Evolutionary conservation across 2,888 invertebrate genomes (phyloP).

Genomic region (Philopedon plagiatum): DNA sequence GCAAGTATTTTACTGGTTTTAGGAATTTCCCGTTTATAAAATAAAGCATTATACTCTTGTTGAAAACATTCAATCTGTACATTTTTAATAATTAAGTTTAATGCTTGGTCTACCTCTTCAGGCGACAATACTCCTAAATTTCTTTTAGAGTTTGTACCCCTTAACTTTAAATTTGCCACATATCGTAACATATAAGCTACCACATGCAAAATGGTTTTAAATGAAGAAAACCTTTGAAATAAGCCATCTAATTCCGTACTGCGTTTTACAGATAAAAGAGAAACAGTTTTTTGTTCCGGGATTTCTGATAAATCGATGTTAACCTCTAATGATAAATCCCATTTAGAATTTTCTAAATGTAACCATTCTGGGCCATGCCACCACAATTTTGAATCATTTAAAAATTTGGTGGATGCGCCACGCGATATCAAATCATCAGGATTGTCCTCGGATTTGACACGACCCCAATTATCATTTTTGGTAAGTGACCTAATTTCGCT

Average conservation of each 20-base stretch:
- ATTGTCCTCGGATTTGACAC: constrained; percentile 27
- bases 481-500: constrained; percentile 24
- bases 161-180: background rate
- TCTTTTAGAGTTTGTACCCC: background rate
- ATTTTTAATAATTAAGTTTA: constrained; percentile 21
- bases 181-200: constrained; percentile 23
- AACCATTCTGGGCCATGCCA: constrained; percentile 11
- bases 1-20: too few species aligned
- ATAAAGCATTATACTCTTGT: constrained; percentile 6
- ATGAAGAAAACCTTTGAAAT: constrained; percentile 3
- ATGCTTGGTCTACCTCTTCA: constrained; percentile 23
- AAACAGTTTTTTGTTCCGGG: constrained; percentile 8
- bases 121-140: background rate
- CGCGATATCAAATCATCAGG: constrained; percentile 38
- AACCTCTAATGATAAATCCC: background rate
- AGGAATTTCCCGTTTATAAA: background rate
- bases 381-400: constrained; percentile 5
- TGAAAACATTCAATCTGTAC: constrained; percentile 29
- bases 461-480: constrained; percentile 10
- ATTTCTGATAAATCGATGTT: background rate
- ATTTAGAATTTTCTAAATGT: background rate
- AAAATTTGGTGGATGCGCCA: background rate
- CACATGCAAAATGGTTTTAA: constrained; percentile 1
- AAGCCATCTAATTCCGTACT: background rate
- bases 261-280: background rate